A percentile compares a stretch with the other conserved stretches of the same genome.
These are phyloP conservation scores for Pollachius pollachius DNA, from an alignment of 2,113 vertebrate species.

Conservation along the genomic window DNA sequence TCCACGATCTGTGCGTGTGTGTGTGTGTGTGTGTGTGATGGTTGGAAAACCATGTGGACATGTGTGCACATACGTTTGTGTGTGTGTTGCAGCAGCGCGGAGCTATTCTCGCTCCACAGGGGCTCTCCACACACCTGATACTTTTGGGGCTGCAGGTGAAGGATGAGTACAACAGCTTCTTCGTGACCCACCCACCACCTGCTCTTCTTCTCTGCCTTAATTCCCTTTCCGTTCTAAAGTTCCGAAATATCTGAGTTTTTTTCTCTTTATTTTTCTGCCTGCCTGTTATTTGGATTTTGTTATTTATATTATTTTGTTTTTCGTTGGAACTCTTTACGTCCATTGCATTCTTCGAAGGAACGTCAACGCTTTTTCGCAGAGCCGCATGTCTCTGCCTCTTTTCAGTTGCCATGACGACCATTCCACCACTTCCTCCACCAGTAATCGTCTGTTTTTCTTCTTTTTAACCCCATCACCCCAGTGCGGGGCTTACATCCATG, in stretches of 20 bases:
- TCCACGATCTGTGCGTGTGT: background rate
- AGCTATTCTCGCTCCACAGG: slow-evolving; percentile 98
- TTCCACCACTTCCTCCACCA: slow-evolving; percentile 23
- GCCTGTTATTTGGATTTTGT: slow-evolving; percentile 25
- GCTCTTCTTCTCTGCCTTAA: slow-evolving; percentile 23
- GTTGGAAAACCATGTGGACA: slow-evolving; percentile 42
- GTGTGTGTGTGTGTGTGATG: slow-evolving; percentile 4
- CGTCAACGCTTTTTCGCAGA: slow-evolving; percentile 46
- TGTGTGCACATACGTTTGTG: too few relatives aligned
- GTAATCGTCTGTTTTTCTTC: slow-evolving; percentile 27
- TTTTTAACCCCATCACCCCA: slow-evolving; percentile 30
- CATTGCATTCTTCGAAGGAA: slow-evolving; percentile 41
- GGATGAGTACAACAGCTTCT: slow-evolving; percentile 82
- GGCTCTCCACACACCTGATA: slow-evolving; percentile 92
- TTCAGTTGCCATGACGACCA: slow-evolving; percentile 48
- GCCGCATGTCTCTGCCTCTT: slow-evolving; percentile 65
- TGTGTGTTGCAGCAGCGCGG: slow-evolving; percentile 88
- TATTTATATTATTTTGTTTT: background rate
- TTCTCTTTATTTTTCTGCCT: slow-evolving; percentile 18
- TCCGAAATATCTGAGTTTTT: slow-evolving; percentile 20
- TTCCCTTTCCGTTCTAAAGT: slow-evolving; percentile 19
- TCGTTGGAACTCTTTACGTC: too few relatives aligned
- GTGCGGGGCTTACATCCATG: slow-evolving; percentile 5
- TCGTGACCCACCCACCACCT: slow-evolving; percentile 46
- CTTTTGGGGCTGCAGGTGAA: slow-evolving; percentile 97